Percentiles rank a stretch among this genome's conserved stretches.
phyloP scores from a whole-genome alignment of 2,113 vertebrate species.

The Apteryx owenii region DNA sequence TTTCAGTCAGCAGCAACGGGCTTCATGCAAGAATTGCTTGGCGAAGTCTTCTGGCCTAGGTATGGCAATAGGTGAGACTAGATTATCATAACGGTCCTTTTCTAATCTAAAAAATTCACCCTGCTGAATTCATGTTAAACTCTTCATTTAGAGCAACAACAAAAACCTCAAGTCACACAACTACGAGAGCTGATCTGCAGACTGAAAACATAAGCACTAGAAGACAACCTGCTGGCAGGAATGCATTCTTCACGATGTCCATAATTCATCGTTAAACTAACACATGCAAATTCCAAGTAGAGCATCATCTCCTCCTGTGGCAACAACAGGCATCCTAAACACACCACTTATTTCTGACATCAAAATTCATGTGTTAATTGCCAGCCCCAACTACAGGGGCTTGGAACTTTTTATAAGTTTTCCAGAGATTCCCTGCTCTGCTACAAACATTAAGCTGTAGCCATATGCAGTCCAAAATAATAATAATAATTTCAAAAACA shows the following conservation, averaged over 20 bases:
- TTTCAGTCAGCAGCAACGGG: fast-evolving
- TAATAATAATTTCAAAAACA: neutral
- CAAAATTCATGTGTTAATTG: neutral
- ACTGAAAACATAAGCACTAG: neutral
- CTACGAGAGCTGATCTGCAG: neutral
- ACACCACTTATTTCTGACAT: fast-evolving
- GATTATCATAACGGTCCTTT: fast-evolving
- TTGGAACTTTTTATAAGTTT: neutral
- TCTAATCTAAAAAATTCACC: neutral
- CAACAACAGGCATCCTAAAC: neutral
- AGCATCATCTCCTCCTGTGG: too few relatives aligned
- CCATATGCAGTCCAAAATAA: too few relatives aligned
- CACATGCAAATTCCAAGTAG: neutral
- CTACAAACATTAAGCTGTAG: neutral
- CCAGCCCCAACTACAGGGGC: neutral
- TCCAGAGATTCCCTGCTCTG: fast-evolving
- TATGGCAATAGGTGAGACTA: neutral
- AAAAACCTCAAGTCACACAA: neutral
- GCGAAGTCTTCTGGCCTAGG: neutral
- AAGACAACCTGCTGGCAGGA: neutral
- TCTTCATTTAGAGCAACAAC: neutral
- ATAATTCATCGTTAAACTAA: neutral
- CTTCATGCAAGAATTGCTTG: fast-evolving
- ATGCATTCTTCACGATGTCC: neutral
- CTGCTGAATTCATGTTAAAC: fast-evolving